Percentiles rank a stretch among this genome's conserved stretches.
These are phyloP conservation scores for Balaeniceps rex DNA, from an alignment of 2,113 vertebrate genomes.

Conservation along the genomic window DNA sequence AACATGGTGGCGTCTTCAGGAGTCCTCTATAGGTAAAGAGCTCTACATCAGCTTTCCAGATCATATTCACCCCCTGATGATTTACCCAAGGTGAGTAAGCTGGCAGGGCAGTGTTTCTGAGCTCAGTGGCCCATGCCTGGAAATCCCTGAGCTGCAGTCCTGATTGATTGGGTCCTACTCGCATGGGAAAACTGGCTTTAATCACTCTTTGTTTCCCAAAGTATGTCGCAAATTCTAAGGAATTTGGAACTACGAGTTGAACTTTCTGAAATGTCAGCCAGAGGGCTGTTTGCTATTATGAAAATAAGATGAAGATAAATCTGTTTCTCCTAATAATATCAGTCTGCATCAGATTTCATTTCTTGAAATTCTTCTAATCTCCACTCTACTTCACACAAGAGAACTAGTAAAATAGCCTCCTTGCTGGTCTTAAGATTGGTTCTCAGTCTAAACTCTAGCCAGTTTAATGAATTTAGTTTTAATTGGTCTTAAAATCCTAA, in stretches of 20 bases:
- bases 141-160: background rate
- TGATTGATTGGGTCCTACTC: background rate
- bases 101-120: rapidly evolving
- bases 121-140: background rate
- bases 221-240: background rate
- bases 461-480: background rate
- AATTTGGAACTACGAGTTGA: background rate
- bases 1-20: background rate
- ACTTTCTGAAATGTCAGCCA: background rate
- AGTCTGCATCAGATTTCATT: background rate
- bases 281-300: background rate
- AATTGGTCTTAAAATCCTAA: background rate
- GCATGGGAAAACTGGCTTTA: background rate
- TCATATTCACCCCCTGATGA: background rate
- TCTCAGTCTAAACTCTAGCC: background rate
- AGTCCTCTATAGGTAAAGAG: background rate
- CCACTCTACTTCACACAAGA: background rate
- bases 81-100: background rate
- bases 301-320: background rate
- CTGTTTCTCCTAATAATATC: background rate
- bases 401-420: background rate
- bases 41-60: background rate
- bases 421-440: background rate
- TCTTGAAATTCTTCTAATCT: background rate
- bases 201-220: background rate